Conservation (phyloP, 2,113 vertebrate genomes). For the Urocolius indicus region DNA sequence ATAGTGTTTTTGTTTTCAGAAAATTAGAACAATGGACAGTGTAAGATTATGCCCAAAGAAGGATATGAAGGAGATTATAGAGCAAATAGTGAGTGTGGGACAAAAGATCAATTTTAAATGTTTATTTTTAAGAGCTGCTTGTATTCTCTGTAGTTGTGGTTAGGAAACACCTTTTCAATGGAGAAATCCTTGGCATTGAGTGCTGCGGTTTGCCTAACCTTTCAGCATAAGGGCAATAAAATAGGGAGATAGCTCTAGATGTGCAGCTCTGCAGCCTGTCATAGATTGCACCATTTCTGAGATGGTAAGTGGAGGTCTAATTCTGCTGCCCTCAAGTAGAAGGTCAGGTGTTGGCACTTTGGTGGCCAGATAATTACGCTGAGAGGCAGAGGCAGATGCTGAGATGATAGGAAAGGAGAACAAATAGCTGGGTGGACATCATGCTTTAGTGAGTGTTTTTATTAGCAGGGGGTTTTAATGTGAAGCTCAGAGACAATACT, state of each 20-base stretch:
- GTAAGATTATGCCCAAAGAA: background rate
- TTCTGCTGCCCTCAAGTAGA: background rate
- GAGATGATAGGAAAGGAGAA: background rate
- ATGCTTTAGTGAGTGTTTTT: background rate
- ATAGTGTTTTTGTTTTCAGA: background rate
- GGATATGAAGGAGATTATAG: background rate
- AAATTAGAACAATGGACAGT: background rate
- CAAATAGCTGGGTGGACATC: background rate
- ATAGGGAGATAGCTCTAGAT: background rate
- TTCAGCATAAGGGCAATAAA: background rate
- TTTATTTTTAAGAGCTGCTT: background rate
- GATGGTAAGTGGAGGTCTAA: background rate
- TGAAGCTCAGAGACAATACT: background rate
- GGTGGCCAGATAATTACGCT: background rate
- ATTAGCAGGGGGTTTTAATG: background rate
- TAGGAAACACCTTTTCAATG: background rate
- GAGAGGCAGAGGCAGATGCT: background rate
- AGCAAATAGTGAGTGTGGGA: background rate
- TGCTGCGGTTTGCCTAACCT: background rate
- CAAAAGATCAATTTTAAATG: background rate
- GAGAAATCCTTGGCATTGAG: background rate
- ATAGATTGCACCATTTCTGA: background rate
- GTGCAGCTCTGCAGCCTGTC: background rate
- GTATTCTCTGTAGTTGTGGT: background rate
- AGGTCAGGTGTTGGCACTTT: background rate